Evolutionary conservation across 2,888 invertebrate species (phyloP).

Genomic region (Calliphora vomitoria): DNA sequence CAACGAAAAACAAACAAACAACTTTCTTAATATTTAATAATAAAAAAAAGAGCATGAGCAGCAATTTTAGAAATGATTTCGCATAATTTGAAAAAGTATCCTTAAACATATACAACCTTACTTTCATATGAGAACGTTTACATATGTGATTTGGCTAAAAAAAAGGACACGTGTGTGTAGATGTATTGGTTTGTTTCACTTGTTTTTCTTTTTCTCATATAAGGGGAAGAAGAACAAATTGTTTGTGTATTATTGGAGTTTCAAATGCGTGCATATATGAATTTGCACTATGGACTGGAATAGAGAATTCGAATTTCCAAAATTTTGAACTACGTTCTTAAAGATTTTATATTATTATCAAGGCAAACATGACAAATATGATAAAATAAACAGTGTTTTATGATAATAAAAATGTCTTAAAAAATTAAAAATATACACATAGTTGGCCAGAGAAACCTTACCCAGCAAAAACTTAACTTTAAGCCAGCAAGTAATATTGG

Average conservation of each 20-base stretch:
- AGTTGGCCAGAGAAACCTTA: no score
- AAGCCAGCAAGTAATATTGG: no score
- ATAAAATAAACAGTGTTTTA: no score
- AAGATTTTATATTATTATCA: no score
- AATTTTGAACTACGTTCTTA: no score
- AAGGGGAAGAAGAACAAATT: background rate
- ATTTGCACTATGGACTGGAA: constrained; percentile 21
- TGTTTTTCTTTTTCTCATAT: constrained; percentile 9
- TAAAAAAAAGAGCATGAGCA: constrained; percentile 69
- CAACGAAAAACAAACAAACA: constrained; percentile 59
- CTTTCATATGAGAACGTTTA: constrained; percentile 50
- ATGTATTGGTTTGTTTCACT: constrained; percentile 43
- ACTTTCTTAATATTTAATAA: constrained; percentile 67
- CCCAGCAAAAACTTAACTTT: no score
- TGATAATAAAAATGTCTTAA: no score
- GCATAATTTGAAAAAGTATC: constrained; percentile 82
- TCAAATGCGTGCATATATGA: constrained; percentile 18
- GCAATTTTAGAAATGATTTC: constrained; percentile 82
- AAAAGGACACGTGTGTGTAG: constrained; percentile 51
- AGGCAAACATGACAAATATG: no score
- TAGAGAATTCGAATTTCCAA: no score
- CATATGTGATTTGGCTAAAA: constrained; percentile 35
- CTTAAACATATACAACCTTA: constrained; percentile 63
- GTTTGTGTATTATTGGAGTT: constrained; percentile 48
- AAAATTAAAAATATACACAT: no score